These are phyloP conservation scores for Lycorma delicatula DNA, from an alignment of 1,140 invertebrate species.

Conservation along the genomic window DNA sequence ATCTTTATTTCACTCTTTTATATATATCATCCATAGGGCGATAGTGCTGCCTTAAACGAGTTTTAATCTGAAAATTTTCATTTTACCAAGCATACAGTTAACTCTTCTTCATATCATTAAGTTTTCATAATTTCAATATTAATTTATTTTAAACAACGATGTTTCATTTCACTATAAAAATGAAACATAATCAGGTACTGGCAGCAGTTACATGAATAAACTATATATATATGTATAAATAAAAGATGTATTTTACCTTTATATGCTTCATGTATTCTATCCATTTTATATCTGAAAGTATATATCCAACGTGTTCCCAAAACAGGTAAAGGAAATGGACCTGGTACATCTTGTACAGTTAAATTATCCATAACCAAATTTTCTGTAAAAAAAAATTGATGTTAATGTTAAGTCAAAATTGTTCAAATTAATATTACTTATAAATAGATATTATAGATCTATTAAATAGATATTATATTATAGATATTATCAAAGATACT, in stretches of 20 bases:
- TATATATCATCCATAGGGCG: no score
- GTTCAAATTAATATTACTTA: no score
- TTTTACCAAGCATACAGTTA: neutral
- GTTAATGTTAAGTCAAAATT: no score
- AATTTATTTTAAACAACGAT: slow-evolving; percentile 2
- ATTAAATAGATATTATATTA: no score
- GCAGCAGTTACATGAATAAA: neutral
- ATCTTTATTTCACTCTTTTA: no score
- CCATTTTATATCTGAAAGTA: slow-evolving; percentile 55
- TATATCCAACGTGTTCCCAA: slow-evolving; percentile 78
- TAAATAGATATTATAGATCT: no score
- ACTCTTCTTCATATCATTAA: neutral
- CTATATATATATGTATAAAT: neutral
- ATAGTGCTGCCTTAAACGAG: no score
- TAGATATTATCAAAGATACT: no score
- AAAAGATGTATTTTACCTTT: slow-evolving; percentile 42
- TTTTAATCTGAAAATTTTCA: no score
- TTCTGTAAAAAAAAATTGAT: no score
- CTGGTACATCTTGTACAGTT: slow-evolving; percentile 48
- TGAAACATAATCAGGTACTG: slow-evolving; percentile 16
- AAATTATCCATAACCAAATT: no score
- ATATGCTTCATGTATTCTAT: slow-evolving; percentile 70
- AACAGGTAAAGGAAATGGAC: slow-evolving; percentile 61
- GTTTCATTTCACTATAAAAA: slow-evolving; percentile 14
- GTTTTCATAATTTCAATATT: neutral